Percentiles rank a stretch among this genome's conserved stretches.
Conservation (phyloP, 2,797 vertebrate species). For the Vultur gryphus region DNA sequence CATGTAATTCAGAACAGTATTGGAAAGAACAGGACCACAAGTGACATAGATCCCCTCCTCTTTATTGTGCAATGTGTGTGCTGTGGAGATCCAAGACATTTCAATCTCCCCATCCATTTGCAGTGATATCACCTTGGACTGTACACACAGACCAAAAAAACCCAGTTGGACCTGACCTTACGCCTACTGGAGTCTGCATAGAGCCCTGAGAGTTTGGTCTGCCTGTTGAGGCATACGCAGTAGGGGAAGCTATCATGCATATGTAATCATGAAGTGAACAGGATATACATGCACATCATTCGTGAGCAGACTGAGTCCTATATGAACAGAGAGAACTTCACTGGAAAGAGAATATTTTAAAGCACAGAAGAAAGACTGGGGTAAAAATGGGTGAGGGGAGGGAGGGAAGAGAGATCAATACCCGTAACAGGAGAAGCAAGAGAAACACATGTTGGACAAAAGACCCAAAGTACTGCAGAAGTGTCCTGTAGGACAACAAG, state of each 20-base stretch:
- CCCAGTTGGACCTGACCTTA: not conserved
- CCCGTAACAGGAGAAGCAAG: accelerated
- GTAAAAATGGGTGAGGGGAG: accelerated
- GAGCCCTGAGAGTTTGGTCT: not conserved
- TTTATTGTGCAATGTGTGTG: not conserved
- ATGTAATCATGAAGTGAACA: not conserved
- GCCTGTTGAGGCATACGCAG: accelerated
- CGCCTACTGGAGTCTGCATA: not conserved
- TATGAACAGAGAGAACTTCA: not conserved
- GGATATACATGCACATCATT: not conserved
- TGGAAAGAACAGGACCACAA: not conserved
- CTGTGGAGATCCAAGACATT: not conserved
- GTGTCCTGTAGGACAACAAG: not conserved
- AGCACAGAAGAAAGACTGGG: not conserved
- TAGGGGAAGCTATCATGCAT: not conserved
- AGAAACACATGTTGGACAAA: not conserved
- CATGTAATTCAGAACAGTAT: not conserved
- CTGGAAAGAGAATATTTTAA: not conserved
- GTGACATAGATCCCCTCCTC: not conserved
- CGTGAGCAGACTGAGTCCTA: accelerated
- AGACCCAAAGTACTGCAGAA: not conserved
- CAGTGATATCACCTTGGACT: not conserved
- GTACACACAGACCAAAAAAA: not conserved
- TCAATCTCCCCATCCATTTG: not conserved
- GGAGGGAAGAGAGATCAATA: not conserved